Evolutionary conservation across 2,797 vertebrate genomes (phyloP), one percentile per base, ranked within the genome.

Genomic region (Apogon hyalosoma): DNA sequence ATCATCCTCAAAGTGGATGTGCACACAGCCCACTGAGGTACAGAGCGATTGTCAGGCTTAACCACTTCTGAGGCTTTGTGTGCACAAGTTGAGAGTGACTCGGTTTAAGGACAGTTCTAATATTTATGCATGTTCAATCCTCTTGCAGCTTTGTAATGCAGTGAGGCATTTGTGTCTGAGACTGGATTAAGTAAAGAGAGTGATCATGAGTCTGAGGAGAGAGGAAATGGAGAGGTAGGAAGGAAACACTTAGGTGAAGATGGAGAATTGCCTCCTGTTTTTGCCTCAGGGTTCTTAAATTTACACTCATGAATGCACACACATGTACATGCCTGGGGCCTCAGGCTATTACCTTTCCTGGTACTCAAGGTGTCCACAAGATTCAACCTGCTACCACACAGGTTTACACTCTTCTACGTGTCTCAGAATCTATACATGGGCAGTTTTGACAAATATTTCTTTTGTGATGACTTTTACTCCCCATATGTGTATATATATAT

Each of bases 71-170:
- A 76, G 54, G 53, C 71, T 33, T 69, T 77, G 73, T 75, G 55
- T 52, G 43, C 11, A 42, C 63, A 63, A 77, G 59, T 54, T 40
- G 21, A 78, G 65, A 48, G 55, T 49, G 21, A 48, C 64, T 74
- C 55, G 57, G 56, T 79, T 60, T 43, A 46, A 50, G 24, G 57
- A 69, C 38, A 7, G 10, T 72, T 81, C 40, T 66, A 16, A 77
- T 82, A 65, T 80, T 56, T 64, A 38, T 66, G 51, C 56, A 6
- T 42, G 39, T 67, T 64, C 48, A 69, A 52, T 68, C 42, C 53
- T 71, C 60, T 54, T 0, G 66, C 65, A 77, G 70, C 49, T 76
- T 75, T 68, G 62, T 69, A 64, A 77, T 57, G 41, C 69, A 75
- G 64, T 36, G 61, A 51, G 49, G 66, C 11, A 2, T 70, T 49